A percentile compares a stretch with the other conserved stretches of the same genome.
phyloP scores from a whole-genome alignment of 2,113 vertebrate genomes.

The Vireo altiloquus region DNA sequence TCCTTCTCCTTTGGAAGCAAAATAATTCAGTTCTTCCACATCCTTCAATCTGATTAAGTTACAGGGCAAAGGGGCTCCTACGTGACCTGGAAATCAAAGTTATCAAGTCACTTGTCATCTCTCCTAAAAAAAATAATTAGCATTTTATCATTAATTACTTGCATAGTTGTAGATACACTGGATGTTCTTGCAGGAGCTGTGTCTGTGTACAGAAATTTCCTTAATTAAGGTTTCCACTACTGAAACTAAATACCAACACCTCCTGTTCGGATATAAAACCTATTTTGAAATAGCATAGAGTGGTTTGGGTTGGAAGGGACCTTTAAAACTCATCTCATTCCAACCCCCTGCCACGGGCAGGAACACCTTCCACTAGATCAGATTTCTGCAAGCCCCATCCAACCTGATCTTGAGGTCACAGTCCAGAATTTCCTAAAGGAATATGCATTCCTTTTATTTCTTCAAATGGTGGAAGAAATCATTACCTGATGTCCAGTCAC shows the following conservation, averaged over 20 bases:
- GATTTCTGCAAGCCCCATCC: neutral
- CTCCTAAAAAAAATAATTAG: neutral
- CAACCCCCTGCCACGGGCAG: neutral
- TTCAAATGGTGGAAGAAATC: neutral
- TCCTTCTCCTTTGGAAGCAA: slow-evolving; percentile 91
- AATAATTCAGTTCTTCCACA: slow-evolving; percentile 96
- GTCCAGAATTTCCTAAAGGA: neutral
- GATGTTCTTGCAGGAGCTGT: neutral
- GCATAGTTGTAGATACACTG: neutral
- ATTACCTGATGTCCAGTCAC: slow-evolving; percentile 97
- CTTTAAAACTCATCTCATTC: neutral
- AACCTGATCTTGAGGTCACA: neutral
- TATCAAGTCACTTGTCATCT: slow-evolving; percentile 10
- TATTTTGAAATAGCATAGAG: neutral
- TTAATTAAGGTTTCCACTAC: neutral
- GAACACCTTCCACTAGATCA: neutral
- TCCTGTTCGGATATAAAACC: neutral
- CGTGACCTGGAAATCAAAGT: slow-evolving; percentile 83
- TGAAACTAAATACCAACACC: neutral
- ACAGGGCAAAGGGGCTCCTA: slow-evolving; percentile 94
- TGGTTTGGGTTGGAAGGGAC: neutral
- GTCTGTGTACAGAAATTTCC: neutral
- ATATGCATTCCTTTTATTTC: neutral
- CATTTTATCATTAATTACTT: neutral
- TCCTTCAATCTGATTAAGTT: slow-evolving; percentile 94